Base-by-base conservation (phyloP, 2,113 vertebrate genomes). In the Chiloscyllium plagiosum region DNA sequence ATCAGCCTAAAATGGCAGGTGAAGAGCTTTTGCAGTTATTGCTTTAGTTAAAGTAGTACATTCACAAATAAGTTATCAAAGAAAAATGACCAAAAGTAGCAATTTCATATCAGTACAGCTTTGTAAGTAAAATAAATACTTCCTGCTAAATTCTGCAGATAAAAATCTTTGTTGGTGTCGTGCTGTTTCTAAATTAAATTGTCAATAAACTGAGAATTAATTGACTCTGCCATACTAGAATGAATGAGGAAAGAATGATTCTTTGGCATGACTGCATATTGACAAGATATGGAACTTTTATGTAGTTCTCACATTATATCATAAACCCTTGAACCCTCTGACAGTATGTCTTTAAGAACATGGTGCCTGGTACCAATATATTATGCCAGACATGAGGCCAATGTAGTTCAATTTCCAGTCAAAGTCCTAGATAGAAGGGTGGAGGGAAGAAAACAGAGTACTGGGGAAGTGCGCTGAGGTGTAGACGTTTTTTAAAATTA, bases 31-130 rank as follows among this genome's bases (percentile, higher is more conserved):
- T 72, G 68, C 69, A 50, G 42, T 52, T 95, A 70, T 95, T 47
- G 17, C 42, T 29, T 72, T 42, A 95, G 69, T 95, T 95, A 95
- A 95, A 95, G 42, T 72, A 50, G 94, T 76, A 95, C 94, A 95
- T 95, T 95, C 94, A 52, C 68, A 95, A 72, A 76, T 52, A 12
- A 76, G 72, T 72, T 50, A 52, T 17, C 13, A 61, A 4, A 90
- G 15, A 61, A 90, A 83, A 68, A 13, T 8, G 20, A 87, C 47
- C 50, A 52, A 2, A 89, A 56, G 17, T 19, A 90, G 52, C n/a
- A 33, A n/a, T 13, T 93, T 68, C 37, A 22, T 24, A 93, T 4
- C 5, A 66, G 37, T 65, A 10, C 33, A 93, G 33, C 15, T 90
- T 93, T 93, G 61, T 66, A 92, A 93, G 19, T 93, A 52, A 90